Evolutionary conservation across 1,140 invertebrate genomes (phyloP).

Genomic region (Saxidomus purpurata): DNA sequence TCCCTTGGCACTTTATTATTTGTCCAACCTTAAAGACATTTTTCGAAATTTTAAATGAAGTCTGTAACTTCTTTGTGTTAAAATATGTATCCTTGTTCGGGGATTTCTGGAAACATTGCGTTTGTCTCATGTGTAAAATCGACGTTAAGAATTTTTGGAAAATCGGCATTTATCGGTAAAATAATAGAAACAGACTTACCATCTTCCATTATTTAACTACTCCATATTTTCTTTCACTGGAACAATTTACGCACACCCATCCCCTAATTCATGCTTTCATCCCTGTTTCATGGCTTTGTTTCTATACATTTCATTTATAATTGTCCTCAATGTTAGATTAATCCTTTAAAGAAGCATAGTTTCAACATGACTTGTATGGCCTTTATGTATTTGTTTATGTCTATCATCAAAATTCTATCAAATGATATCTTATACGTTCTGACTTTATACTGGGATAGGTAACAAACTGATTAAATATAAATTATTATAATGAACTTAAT

Average conservation of each 20-base stretch:
- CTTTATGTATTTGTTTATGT: neutral
- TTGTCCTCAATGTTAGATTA: conserved; percentile 15
- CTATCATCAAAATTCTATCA: neutral
- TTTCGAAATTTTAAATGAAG: too few relatives aligned
- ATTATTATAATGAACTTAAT: conserved; percentile 36
- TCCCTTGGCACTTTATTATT: too few relatives aligned
- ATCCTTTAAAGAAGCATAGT: neutral
- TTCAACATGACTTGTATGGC: neutral
- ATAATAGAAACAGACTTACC: neutral
- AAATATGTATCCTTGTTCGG: too few relatives aligned
- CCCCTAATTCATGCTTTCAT: neutral
- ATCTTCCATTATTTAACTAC: conserved; percentile 3
- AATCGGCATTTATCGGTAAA: too few relatives aligned
- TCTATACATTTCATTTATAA: neutral
- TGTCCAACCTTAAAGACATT: too few relatives aligned
- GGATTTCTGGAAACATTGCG: too few relatives aligned
- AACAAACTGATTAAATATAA: neutral
- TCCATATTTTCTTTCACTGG: neutral
- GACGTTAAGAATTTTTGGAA: too few relatives aligned
- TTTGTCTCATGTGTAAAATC: too few relatives aligned
- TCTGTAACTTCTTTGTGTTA: too few relatives aligned
- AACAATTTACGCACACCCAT: too few relatives aligned
- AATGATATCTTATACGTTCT: neutral
- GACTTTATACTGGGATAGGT: neutral
- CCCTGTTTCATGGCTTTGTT: neutral